Conservation (phyloP, 23 tunicate genomes). For the Phallusia fumigata region DNA sequence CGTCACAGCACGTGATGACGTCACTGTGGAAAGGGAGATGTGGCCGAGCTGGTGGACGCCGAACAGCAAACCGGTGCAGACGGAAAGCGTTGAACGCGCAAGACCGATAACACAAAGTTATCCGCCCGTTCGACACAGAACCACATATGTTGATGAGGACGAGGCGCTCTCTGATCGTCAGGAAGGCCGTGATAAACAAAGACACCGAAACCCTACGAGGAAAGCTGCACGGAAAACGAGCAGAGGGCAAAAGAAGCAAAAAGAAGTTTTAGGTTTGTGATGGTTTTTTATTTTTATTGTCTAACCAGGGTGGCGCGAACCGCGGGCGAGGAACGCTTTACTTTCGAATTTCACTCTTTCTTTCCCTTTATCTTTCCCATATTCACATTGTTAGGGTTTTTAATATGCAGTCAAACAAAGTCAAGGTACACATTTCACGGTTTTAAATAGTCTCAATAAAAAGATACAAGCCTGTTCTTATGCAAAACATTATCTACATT, state of each 20-base stretch:
- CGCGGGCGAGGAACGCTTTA: too few species aligned
- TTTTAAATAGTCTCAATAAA: too few species aligned
- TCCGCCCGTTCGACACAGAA: not conserved
- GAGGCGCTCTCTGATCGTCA: not conserved
- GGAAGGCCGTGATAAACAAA: not conserved
- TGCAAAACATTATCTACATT: too few species aligned
- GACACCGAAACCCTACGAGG: not conserved
- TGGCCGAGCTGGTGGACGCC: slow-evolving; percentile 28
- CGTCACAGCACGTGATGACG: not conserved
- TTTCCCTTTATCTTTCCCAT: too few species aligned
- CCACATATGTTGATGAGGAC: not conserved
- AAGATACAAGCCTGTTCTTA: too few species aligned
- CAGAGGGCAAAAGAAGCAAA: not conserved
- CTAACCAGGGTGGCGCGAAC: too few species aligned
- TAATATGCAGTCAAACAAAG: too few species aligned
- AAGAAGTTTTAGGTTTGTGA: not conserved
- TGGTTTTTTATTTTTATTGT: too few species aligned
- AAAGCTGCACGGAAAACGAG: not conserved
- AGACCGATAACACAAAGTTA: not conserved
- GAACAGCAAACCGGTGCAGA: slow-evolving; percentile 14
- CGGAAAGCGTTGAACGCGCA: not conserved
- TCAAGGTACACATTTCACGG: too few species aligned
- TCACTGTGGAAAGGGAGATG: slow-evolving; percentile 2
- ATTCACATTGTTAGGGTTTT: too few species aligned
- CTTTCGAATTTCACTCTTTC: too few species aligned